phyloP scores from a whole-genome alignment of 1,140 invertebrate genomes.

The Glossosoma conforme region DNA sequence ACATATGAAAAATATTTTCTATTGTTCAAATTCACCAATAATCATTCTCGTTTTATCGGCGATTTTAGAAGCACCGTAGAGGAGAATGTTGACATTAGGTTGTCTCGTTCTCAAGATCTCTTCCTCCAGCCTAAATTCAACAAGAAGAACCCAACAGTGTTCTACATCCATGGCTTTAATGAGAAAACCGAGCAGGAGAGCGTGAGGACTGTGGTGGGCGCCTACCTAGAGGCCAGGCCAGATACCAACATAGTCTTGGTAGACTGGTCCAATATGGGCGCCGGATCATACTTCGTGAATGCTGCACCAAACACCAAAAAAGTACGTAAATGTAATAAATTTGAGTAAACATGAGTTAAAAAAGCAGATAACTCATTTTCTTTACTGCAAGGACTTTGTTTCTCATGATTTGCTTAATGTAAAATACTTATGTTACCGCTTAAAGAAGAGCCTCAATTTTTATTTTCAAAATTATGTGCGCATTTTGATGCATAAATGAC shows the following conservation, averaged over 20 bases:
- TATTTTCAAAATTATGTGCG: too few relatives aligned
- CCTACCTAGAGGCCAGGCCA: conserved; percentile 20
- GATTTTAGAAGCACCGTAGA: conserved; percentile 36
- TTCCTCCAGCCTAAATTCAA: conserved; percentile 47
- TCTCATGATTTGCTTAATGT: too few relatives aligned
- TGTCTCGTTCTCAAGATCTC: conserved; percentile 38
- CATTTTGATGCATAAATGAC: too few relatives aligned
- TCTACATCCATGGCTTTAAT: conserved; percentile 56
- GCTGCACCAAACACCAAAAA: conserved; percentile 27
- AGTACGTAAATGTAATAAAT: too few relatives aligned
- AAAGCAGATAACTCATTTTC: too few relatives aligned
- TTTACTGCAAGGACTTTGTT: too few relatives aligned
- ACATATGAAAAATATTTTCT: too few relatives aligned
- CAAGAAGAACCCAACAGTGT: conserved; percentile 47
- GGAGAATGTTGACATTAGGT: conserved; percentile 44
- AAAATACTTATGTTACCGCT: too few relatives aligned
- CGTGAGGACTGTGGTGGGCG: conserved; percentile 41
- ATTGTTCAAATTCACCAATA: too few relatives aligned
- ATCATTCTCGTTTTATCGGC: too few relatives aligned
- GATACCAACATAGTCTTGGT: conserved; percentile 22
- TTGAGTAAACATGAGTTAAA: too few relatives aligned
- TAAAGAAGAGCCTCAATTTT: too few relatives aligned
- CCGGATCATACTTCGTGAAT: conserved; percentile 22
- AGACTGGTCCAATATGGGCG: conserved; percentile 31
- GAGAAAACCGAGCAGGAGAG: conserved; percentile 54